Evolutionary conservation across 1,140 invertebrate genomes (phyloP).

Genomic region (Trigoniulus corallinus): DNA sequence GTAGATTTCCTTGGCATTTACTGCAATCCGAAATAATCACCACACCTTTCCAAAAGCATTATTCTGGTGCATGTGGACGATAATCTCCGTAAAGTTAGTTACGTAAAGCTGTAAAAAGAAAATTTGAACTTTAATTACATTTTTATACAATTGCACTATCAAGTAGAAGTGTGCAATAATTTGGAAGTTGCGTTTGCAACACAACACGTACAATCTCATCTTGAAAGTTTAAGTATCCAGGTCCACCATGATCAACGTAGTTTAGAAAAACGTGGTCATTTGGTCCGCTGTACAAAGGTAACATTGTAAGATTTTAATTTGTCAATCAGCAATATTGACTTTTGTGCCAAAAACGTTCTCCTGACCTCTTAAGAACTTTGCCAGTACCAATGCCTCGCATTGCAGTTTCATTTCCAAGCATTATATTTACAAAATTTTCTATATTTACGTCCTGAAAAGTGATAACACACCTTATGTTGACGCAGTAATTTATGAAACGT

Average conservation of each 20-base stretch:
- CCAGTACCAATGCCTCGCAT: constrained; percentile 31
- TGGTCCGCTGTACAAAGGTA: constrained; percentile 32
- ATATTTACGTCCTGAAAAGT: constrained; percentile 31
- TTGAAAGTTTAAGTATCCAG: constrained; percentile 39
- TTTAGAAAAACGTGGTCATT: constrained; percentile 44
- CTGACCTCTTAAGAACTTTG: constrained; percentile 36
- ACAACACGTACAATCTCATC: constrained; percentile 15
- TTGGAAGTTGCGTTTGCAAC: not conserved
- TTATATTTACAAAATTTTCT: constrained; percentile 36
- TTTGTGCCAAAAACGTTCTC: constrained; percentile 15
- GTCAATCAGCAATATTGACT: not conserved
- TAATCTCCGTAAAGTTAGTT: constrained; percentile 23
- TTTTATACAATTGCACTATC: too few relatives aligned
- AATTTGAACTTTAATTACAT: constrained; percentile 6
- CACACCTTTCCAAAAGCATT: constrained; percentile 28
- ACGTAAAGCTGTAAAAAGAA: constrained; percentile 25
- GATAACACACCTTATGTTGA: not conserved
- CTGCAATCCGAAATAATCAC: not conserved
- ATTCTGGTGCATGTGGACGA: constrained; percentile 28
- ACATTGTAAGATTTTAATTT: too few relatives aligned
- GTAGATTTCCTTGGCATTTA: not conserved
- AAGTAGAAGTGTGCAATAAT: too few relatives aligned
- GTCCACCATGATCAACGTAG: constrained; percentile 46
- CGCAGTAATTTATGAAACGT: not conserved
- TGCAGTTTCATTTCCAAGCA: constrained; percentile 31